Conservation (phyloP, 2,888 invertebrate genomes). For the Diaprepes abbreviatus region DNA sequence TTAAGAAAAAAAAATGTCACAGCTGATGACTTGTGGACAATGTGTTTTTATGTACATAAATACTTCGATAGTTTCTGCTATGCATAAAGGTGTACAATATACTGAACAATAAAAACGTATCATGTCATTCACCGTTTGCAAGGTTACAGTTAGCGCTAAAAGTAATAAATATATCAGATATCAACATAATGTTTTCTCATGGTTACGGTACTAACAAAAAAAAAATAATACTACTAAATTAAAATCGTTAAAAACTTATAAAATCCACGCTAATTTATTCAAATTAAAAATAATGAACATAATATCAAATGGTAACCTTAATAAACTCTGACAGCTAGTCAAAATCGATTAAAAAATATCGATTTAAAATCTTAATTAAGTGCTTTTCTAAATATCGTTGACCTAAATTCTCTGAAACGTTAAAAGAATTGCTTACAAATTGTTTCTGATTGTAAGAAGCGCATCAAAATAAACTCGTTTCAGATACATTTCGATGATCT, state of each 20-base stretch:
- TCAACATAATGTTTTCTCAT: no score
- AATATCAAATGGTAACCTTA: constrained; percentile 23
- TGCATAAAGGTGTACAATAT: no score
- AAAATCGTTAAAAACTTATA: constrained; percentile 2
- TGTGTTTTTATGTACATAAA: no score
- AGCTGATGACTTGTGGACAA: no score
- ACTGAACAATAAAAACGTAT: no score
- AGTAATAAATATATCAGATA: no score
- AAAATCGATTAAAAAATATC: constrained; percentile 44
- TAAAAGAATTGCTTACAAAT: constrained; percentile 34
- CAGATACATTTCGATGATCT: neutral
- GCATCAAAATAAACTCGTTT: constrained; percentile 3
- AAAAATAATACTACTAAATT: neutral
- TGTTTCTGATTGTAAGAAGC: constrained; percentile 17
- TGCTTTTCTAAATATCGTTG: constrained; percentile 32
- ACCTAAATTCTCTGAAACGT: constrained; percentile 40
- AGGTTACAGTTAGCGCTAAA: no score
- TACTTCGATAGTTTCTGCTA: no score
- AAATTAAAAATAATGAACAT: constrained; percentile 31
- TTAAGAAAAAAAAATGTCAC: no score
- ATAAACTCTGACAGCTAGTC: constrained; percentile 34
- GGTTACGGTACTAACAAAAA: no score
- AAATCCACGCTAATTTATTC: constrained; percentile 7
- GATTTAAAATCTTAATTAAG: constrained; percentile 44
- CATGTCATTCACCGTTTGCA: no score